These are phyloP conservation scores for Holothuria scabra DNA, from an alignment of 53 echinoderm and acorn worm genomes.

Conservation along the genomic window DNA sequence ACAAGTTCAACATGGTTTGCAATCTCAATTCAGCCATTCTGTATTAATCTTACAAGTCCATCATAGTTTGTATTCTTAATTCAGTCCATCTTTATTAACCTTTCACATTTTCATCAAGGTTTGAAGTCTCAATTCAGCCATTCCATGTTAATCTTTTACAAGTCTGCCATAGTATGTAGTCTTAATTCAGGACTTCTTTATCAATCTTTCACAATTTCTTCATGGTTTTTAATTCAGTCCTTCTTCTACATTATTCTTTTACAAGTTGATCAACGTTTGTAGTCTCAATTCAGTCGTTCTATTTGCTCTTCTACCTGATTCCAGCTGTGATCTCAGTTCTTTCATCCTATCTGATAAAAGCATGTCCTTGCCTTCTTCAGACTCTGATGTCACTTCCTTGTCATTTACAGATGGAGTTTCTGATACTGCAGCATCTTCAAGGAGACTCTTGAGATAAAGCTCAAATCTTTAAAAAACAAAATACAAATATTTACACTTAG, in stretches of 20 bases:
- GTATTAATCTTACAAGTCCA: too few relatives aligned
- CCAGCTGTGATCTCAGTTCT: not conserved
- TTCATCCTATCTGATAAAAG: slow-evolving; percentile 4
- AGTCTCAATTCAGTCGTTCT: not conserved
- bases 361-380: not conserved
- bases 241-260: too few relatives aligned
- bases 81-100: too few relatives aligned
- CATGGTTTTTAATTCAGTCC: too few relatives aligned
- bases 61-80: too few relatives aligned
- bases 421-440: not conserved
- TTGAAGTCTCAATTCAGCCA: not conserved
- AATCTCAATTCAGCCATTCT: too few relatives aligned
- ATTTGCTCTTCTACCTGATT: not conserved
- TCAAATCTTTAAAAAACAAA: not conserved
- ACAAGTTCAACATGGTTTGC: too few relatives aligned
- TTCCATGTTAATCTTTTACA: not conserved
- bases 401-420: not conserved
- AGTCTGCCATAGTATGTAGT: too few relatives aligned
- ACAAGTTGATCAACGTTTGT: not conserved
- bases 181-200: too few relatives aligned
- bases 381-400: not conserved
- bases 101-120: not conserved
- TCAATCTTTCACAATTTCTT: too few relatives aligned
- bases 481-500: not conserved
- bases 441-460: not conserved